Evolutionary conservation across 2,797 vertebrate species (phyloP).

Genomic region (Acanthurus tractus): DNA sequence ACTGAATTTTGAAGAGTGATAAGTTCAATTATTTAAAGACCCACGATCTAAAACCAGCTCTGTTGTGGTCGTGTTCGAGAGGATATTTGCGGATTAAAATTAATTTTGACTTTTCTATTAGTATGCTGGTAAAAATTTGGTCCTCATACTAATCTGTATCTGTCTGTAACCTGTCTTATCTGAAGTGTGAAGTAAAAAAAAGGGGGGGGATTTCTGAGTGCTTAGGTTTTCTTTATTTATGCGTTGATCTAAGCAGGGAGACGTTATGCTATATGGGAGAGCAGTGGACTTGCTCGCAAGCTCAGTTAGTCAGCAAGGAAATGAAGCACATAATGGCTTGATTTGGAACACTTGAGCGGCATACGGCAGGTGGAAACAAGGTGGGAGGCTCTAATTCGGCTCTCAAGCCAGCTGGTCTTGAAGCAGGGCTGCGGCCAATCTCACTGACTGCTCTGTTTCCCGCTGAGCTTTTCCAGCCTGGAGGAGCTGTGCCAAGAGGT

Average conservation of each 20-base stretch:
- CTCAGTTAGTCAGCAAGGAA: constrained; percentile 72
- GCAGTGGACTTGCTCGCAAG: constrained; percentile 63
- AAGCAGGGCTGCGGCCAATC: constrained; percentile 61
- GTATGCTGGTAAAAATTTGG: background rate
- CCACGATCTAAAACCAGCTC: constrained; percentile 1
- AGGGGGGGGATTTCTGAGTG: background rate
- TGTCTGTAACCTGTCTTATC: background rate
- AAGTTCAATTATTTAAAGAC: constrained; percentile 61
- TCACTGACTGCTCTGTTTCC: constrained; percentile 72
- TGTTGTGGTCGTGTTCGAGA: constrained; percentile 20
- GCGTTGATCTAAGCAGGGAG: constrained; percentile 9
- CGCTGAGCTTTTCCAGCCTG: constrained; percentile 63
- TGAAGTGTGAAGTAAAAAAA: background rate
- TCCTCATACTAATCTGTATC: constrained; percentile 4
- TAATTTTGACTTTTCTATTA: constrained; percentile 14
- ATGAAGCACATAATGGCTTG: constrained; percentile 78
- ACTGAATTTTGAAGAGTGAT: constrained; percentile 40
- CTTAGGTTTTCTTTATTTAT: constrained; percentile 6
- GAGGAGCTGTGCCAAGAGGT: constrained; percentile 66
- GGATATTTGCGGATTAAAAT: constrained; percentile 24
- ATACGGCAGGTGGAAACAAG: constrained; percentile 70
- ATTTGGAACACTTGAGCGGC: constrained; percentile 77
- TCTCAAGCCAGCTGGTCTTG: constrained; percentile 76
- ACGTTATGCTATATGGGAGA: constrained; percentile 33
- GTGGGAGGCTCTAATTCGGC: constrained; percentile 74